Base-by-base conservation (phyloP, 2,888 invertebrate species). In the Epistrophe grossulariae region DNA sequence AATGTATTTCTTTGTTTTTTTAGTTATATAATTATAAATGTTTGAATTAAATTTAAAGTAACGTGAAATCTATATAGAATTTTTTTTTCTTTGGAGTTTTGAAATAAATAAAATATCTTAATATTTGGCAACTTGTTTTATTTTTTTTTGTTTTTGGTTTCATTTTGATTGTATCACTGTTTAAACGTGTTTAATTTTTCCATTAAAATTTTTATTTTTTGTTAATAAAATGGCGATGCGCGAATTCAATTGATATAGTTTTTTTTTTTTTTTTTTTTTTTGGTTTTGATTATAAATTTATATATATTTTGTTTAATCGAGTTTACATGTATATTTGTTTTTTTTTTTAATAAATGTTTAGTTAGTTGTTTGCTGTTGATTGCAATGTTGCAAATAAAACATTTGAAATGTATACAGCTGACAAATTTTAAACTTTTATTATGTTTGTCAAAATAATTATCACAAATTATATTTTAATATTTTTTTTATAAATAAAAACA, bases 91-190 rank as follows among this genome's bases (percentile, higher is more conserved):
- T 40, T 48, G 55, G 19, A 35, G 66, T 62, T 64, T 64, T 31
- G 31, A 77, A 77, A 60, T 66, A 77, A 84, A 60, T 66, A 70
- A 77, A 85, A 52, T 70, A 52, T 74, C 57, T 71, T 78, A 71
- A 68, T 76, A 79, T 87, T 87, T 87, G 87, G 87, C 87, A 87
- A 83, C 71, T 52, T 85, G 11, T 52, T 24, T 48, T 40, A 5
- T 43, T 11, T 35, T 9, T 31, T 31, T 31, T 31, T 31, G 7
- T 2, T 6, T 35, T 35, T 35, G 7, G 19, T 70, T 79, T 78
- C 15, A 35, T 76, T 78, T 78, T 78, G 66, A 79, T 79, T 68
- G 15, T 79, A 79, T 84, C 79, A 83, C 72, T 79, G 74, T 62
- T 68, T 74, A 62, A 59, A 74, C 52, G 60, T 52, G 52, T 74